Conservation (phyloP, 2,888 invertebrate genomes). For the Andrena camellia region DNA sequence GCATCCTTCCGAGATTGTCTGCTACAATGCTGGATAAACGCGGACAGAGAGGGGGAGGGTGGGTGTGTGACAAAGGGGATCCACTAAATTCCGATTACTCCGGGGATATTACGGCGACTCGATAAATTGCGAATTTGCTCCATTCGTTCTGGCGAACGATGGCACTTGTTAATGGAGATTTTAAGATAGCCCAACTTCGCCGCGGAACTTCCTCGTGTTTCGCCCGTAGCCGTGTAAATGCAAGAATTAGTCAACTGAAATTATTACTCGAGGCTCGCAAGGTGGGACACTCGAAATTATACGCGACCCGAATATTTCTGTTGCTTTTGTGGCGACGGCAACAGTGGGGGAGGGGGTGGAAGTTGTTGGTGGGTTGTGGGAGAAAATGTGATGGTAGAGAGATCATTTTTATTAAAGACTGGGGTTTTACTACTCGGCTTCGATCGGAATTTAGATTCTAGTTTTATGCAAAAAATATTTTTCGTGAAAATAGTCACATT, state of each 20-base stretch:
- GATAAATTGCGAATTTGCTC: slow-evolving; percentile 40
- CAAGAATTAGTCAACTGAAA: slow-evolving; percentile 1
- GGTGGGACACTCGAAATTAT: neutral
- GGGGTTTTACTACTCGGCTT: no score
- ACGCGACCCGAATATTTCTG: neutral
- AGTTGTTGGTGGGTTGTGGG: no score
- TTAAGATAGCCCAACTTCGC: slow-evolving; percentile 4
- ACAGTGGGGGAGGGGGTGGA: no score
- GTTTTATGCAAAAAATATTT: no score
- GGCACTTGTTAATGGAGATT: slow-evolving; percentile 44
- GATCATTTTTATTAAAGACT: no score
- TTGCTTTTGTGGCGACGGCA: no score
- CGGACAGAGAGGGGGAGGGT: neutral
- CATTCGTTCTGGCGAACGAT: slow-evolving; percentile 44
- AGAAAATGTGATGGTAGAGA: no score
- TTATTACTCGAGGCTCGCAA: neutral
- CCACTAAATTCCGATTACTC: slow-evolving; percentile 40
- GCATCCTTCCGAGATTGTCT: slow-evolving; percentile 31
- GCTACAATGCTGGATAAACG: slow-evolving; percentile 37
- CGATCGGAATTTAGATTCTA: no score
- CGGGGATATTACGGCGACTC: slow-evolving; percentile 10
- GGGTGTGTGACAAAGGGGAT: slow-evolving; percentile 3
- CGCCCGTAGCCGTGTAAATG: slow-evolving; percentile 23
- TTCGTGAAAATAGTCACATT: no score
- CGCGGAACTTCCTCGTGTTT: slow-evolving; percentile 19